A percentile compares a stretch with the other conserved stretches of the same genome.
Evolutionary conservation across 2,797 vertebrate species (phyloP).

Genomic region (Potorous gilbertii): DNA sequence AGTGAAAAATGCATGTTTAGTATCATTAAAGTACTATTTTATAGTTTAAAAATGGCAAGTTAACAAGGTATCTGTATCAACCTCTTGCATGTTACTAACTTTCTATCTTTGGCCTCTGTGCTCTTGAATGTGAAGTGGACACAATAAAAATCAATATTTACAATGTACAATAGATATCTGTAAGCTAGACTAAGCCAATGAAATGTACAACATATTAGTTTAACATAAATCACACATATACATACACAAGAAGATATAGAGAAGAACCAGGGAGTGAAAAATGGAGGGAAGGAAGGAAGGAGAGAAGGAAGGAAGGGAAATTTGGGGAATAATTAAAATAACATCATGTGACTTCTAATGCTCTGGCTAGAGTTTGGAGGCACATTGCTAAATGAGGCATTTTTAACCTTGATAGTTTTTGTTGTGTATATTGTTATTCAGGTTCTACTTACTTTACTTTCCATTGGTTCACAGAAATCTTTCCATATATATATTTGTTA

Average conservation of each 20-base stretch:
- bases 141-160: background rate
- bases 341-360: no score
- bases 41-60: background rate
- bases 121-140: background rate
- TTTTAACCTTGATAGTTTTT: no score
- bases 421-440: background rate
- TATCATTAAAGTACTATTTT: conserved; percentile 64
- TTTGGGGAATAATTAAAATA: no score
- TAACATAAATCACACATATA: background rate
- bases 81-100: background rate
- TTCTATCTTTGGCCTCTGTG: background rate
- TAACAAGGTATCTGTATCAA: background rate
- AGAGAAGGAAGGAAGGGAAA: background rate
- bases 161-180: background rate
- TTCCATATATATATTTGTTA: background rate
- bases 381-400: no score
- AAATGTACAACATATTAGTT: background rate
- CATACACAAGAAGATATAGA: background rate
- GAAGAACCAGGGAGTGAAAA: background rate
- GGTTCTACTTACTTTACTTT: background rate
- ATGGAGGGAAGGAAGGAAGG: background rate
- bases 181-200: background rate
- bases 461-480: no score
- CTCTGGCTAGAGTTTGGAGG: no score
- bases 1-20: conserved; percentile 53